Percentiles rank a stretch among this genome's conserved stretches.
phyloP scores from a whole-genome alignment of 2,797 vertebrate species.

The Hydrophis major region DNA sequence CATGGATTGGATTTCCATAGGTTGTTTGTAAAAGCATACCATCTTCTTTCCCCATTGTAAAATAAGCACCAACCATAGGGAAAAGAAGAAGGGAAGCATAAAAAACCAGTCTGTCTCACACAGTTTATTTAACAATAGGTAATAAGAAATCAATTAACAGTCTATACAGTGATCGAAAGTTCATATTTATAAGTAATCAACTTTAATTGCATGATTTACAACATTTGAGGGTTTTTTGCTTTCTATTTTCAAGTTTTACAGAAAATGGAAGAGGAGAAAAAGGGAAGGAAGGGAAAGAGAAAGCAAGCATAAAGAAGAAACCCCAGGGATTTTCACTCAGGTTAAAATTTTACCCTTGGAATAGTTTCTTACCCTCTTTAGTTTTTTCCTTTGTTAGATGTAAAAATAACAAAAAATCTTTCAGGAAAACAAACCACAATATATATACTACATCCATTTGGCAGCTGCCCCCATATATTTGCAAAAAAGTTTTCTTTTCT shows the following conservation, averaged over 20 bases:
- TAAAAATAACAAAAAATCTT: slow-evolving; percentile 80
- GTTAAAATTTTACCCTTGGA: slow-evolving; percentile 75
- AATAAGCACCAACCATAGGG: slow-evolving; percentile 50
- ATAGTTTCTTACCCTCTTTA: slow-evolving; percentile 76
- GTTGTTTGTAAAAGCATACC: slow-evolving; percentile 66
- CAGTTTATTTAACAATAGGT: slow-evolving; percentile 87
- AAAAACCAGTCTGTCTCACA: slow-evolving; percentile 78
- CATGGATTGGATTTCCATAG: slow-evolving; percentile 83
- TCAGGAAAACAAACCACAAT: slow-evolving; percentile 81
- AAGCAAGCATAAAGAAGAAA: slow-evolving; percentile 77
- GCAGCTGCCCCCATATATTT: slow-evolving; percentile 81
- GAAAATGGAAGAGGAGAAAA: slow-evolving; percentile 70
- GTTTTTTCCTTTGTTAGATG: slow-evolving; percentile 76
- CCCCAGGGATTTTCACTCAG: slow-evolving; percentile 68
- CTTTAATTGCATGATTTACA: slow-evolving; percentile 83
- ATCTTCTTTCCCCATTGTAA: slow-evolving; percentile 25
- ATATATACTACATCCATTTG: slow-evolving; percentile 82
- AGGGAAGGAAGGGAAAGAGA: slow-evolving; percentile 59
- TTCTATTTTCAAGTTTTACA: slow-evolving; percentile 83
- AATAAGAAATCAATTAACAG: slow-evolving; percentile 87
- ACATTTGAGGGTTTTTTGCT: slow-evolving; percentile 80
- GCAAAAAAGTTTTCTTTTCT: slow-evolving; percentile 78
- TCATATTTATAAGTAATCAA: slow-evolving; percentile 86
- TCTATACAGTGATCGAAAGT: slow-evolving; percentile 86
- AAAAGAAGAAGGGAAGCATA: slow-evolving; percentile 62